Percentiles rank a stretch among this genome's conserved stretches.
These are phyloP conservation scores for Hyposoter dolosus DNA, from an alignment of 2,888 invertebrate genomes.

Conservation along the genomic window DNA sequence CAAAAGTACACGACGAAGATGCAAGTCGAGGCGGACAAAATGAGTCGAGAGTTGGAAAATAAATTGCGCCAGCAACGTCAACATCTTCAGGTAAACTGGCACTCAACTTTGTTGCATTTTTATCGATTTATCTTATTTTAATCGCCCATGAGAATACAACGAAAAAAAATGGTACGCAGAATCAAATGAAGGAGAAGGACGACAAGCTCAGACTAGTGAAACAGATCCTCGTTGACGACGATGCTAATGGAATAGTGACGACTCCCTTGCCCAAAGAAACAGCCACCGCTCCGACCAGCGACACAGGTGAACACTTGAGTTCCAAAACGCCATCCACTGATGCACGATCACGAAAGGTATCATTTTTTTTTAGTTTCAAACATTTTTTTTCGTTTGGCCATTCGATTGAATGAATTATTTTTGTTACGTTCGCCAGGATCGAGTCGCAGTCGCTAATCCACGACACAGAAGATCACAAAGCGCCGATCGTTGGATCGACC, in stretches of 20 bases:
- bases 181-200: slow-evolving; percentile 87
- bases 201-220: slow-evolving; percentile 87
- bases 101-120: neutral
- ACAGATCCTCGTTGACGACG: slow-evolving; percentile 87
- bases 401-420: slow-evolving; percentile 73
- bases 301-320: slow-evolving; percentile 62
- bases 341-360: slow-evolving; percentile 64
- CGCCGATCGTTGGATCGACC: slow-evolving; percentile 94
- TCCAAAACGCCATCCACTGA: slow-evolving; percentile 74
- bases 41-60: slow-evolving; percentile 89
- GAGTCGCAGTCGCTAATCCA: slow-evolving; percentile 89
- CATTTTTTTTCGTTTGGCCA: neutral
- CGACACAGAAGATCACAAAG: slow-evolving; percentile 93
- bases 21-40: slow-evolving; percentile 91
- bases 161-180: slow-evolving; percentile 74
- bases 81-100: slow-evolving; percentile 84
- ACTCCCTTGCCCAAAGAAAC: slow-evolving; percentile 68
- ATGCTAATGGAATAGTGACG: slow-evolving; percentile 70
- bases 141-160: too few relatives aligned
- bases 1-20: slow-evolving; percentile 85
- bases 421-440: slow-evolving; percentile 85
- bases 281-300: slow-evolving; percentile 52
- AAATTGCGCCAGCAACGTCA: slow-evolving; percentile 87
- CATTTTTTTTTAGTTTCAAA: neutral
- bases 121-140: neutral